phyloP scores from a whole-genome alignment of 2,888 invertebrate species.

The Tuberolachnus salignus region DNA sequence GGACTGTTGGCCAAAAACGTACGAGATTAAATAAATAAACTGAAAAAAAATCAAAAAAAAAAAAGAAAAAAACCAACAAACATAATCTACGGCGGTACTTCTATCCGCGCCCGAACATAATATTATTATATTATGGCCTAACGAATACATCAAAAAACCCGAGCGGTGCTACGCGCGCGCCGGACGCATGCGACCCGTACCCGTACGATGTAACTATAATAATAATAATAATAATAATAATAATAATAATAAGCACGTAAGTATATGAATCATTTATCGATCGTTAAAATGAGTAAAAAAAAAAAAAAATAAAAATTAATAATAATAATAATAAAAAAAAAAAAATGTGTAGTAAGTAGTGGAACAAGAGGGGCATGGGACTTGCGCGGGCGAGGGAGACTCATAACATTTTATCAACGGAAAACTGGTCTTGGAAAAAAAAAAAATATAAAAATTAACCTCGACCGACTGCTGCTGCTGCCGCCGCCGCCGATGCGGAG shows the following conservation, averaged over 20 bases:
- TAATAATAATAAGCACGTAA: too few species aligned
- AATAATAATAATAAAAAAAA: background rate
- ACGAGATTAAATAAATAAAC: background rate
- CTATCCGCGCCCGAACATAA: background rate
- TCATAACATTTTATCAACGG: background rate
- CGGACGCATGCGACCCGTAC: background rate
- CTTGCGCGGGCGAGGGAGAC: too few species aligned
- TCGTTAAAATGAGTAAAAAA: background rate
- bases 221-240: too few species aligned
- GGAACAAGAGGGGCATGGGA: too few species aligned
- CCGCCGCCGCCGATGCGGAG: too few species aligned
- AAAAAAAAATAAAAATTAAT: conserved; percentile 7
- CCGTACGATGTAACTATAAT: too few species aligned
- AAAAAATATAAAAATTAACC: background rate
- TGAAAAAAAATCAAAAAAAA: background rate
- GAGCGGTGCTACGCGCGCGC: background rate
- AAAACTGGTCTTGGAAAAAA: conserved; percentile 35
- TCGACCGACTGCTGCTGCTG: background rate
- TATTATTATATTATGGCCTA: background rate
- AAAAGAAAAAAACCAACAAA: background rate
- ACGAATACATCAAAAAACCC: conserved; percentile 26
- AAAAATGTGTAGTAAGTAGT: background rate
- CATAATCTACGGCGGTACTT: background rate
- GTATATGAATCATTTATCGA: conserved; percentile 1
- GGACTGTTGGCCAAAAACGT: conserved; percentile 29